Evolutionary conservation across 2,888 invertebrate species (phyloP), one percentile per base, ranked within the genome.

Genomic region (Leptura quadrifasciata): DNA sequence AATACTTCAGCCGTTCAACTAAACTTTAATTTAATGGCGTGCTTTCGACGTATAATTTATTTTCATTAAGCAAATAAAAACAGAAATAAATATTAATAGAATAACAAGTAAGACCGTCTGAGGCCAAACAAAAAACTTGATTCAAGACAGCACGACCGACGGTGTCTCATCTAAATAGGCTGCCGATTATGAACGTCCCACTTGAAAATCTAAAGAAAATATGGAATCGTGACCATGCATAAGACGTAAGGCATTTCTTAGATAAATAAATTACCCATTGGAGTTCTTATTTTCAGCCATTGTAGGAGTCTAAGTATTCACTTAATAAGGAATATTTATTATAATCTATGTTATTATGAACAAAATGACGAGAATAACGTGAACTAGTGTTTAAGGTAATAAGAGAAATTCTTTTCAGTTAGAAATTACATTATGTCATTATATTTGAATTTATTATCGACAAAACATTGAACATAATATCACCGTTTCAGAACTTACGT

Each of bases 131-230:
- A 60, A n/a, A 60, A 60, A 60, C 60, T 60, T 60, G 60, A 60
- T 15, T 60, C 27, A 60, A 27, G 24, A 27, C 60, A n/a, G 27
- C 15, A 27, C 60, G 31, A 15, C 31, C 60, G 31, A 15, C 31
- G 60, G 27, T 60, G 60, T 8, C 60, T 60, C 24, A 27, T 60
- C 60, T 60, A 60, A 60, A 60, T 76, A 76, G 74, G 76, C 75
- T 72, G 76, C 73, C 76, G 77, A 79, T 79, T 79, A 76, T 77
- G 65, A 73, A 52, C 79, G 61, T 69, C 72, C 76, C 77, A 78
- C 79, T 81, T 77, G 80, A 81, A 76, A 76, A 76, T 76, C 77
- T 18, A 73, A 77, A 76, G 75, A 78, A 79, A 78, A 77, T 79
- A 79, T 74, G 72, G 58, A 72, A 72, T 75, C 79, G 79, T 80